phyloP scores from a whole-genome alignment of 37 sponge, comb jelly and placozoan genomes.

The Lycopodina hypogea region DNA sequence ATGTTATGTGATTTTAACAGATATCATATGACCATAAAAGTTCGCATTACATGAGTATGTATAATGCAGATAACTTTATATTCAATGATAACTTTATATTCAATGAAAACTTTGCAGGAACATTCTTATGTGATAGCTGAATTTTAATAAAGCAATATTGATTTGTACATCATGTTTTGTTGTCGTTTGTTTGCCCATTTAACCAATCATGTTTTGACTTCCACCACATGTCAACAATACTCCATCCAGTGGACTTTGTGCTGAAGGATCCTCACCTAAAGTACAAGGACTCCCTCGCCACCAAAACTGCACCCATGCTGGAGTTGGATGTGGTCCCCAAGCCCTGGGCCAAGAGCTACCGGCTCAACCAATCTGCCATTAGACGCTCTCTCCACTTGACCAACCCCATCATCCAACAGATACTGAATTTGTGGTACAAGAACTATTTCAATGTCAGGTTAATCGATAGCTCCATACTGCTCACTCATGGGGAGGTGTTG shows the following conservation, averaged over 20 bases:
- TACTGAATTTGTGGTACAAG: conserved; percentile 86
- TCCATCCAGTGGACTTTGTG: conserved; percentile 90
- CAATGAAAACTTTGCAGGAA: background rate
- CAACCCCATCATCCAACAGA: conserved; percentile 81
- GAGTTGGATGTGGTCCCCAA: conserved; percentile 88
- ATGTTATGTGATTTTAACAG: background rate
- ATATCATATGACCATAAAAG: background rate
- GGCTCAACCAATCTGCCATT: conserved; percentile 40
- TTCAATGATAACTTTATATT: background rate
- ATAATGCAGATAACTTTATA: no score
- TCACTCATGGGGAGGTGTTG: conserved; percentile 59
- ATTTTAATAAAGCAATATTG: no score
- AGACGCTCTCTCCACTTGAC: conserved; percentile 60
- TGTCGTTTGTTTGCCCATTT: no score
- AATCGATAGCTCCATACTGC: conserved; percentile 50
- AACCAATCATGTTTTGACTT: no score
- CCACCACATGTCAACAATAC: no score
- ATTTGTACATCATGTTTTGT: no score
- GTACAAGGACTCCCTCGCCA: conserved; percentile 21
- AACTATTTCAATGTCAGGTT: conserved; percentile 63
- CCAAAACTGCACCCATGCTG: conserved; percentile 53
- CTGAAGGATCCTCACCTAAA: conserved; percentile 89
- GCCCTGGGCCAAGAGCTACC: conserved; percentile 80
- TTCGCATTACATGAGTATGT: background rate
- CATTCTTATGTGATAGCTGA: no score